phyloP scores from a whole-genome alignment of 2,797 vertebrate species.

The Iguana delicatissima region DNA sequence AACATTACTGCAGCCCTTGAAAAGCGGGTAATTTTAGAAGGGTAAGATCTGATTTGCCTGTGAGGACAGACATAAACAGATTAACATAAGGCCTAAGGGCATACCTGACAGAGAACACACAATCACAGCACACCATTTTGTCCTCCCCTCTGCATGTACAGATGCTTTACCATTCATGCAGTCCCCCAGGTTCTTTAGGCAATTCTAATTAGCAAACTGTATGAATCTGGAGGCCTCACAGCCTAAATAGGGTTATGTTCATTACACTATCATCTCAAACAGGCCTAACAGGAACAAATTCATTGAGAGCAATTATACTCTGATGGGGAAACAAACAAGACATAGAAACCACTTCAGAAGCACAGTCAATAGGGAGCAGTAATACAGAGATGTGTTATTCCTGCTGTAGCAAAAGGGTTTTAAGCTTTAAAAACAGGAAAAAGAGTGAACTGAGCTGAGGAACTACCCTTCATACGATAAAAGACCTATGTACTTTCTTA shows the following conservation, averaged over 20 bases:
- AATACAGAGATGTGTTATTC: slow-evolving; percentile 2
- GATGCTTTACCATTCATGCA: background rate
- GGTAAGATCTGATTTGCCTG: background rate
- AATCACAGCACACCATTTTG: background rate
- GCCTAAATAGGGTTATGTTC: slow-evolving; percentile 8
- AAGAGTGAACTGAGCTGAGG: background rate
- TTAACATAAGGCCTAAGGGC: background rate
- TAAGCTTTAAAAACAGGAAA: slow-evolving; percentile 40
- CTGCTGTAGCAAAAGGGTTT: slow-evolving; percentile 11
- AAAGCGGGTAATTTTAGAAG: background rate
- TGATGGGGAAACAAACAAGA: slow-evolving; percentile 23
- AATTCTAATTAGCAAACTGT: slow-evolving; percentile 6
- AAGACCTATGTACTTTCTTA: slow-evolving; percentile 21
- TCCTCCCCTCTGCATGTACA: background rate
- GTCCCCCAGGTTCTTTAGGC: background rate
- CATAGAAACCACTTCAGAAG: slow-evolving; percentile 28
- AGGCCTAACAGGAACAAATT: slow-evolving; percentile 35
- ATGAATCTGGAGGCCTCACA: slow-evolving; percentile 8
- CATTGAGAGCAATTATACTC: slow-evolving; percentile 33
- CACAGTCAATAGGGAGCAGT: background rate
- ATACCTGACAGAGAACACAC: background rate
- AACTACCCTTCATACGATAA: slow-evolving; percentile 17
- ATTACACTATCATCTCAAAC: slow-evolving; percentile 28
- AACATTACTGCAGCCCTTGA: background rate
- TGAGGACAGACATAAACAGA: background rate